Evolutionary conservation across 2,113 vertebrate genomes (phyloP), one percentile per base, ranked within the genome.

Genomic region (Lampris megalopsis): DNA sequence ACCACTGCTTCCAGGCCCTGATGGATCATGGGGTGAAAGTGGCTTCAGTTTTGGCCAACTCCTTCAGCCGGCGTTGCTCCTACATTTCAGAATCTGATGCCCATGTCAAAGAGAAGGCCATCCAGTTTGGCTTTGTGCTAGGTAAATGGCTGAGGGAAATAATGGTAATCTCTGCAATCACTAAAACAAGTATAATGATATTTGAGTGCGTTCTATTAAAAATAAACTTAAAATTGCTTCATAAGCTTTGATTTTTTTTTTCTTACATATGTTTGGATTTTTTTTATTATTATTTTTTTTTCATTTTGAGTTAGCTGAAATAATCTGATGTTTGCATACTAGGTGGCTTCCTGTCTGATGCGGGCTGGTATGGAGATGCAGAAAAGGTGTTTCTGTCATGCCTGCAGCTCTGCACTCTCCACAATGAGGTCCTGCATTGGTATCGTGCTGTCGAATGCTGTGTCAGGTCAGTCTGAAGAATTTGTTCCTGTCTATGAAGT

Each of bases 1-100:
- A 99, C 92, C 98, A 99, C 93, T 99, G 98, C 84, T 99, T 99
- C 87, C 98, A 99, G 90, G 98, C 98, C 60, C 87, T 99, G 76
- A 99, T 99, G 98, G 98, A 99, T 90, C 98, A 99, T 49, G 98
- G 98, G 50, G 98, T 99, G 62, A 99, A 98, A 90, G 98, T 99
- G 66, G 96, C 98, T 73, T 99, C 98, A 8, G 98, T 99, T 9
- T 86, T 99, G 90, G 98, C 98, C 42, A 98, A 97, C 88, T 99
- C 98, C 43, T 99, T 99, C 93, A 99, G 98, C 81, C 95, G 97
- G 68, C 91, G 97, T 82, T 99, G 98, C 88, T 99, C 97, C 37
- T 99, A 98, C 89, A 99, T 99, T 37, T 97, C 97, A 3, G 97
- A 98, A 82, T 99, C 98, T 0, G 97, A 98, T 60, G 94, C 96